Percentiles rank a stretch among this genome's conserved stretches.
phyloP scores from a whole-genome alignment of 1,140 invertebrate genomes.

The Drosophila guanche region DNA sequence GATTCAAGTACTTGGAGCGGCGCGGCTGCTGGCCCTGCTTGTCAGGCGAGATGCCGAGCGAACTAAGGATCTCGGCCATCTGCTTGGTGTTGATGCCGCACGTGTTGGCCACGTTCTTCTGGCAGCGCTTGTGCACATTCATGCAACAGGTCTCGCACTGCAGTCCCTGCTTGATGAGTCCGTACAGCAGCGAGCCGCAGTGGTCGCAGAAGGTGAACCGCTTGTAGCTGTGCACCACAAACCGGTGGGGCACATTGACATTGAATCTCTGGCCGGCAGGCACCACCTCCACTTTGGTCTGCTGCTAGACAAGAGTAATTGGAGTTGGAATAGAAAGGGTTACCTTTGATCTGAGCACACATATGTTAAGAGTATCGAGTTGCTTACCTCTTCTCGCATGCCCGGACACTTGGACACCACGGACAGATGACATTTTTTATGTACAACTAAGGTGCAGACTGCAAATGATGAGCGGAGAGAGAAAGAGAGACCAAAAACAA shows the following conservation, averaged over 20 bases:
- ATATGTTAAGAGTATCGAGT: not conserved
- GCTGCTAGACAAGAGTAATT: slow-evolving; percentile 44
- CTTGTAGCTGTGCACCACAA: slow-evolving; percentile 97
- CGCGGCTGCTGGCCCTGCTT: slow-evolving; percentile 88
- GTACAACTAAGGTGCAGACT: slow-evolving; percentile 99
- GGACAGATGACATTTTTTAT: slow-evolving; percentile 97
- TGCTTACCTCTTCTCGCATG: slow-evolving; percentile 93
- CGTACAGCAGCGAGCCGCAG: slow-evolving; percentile 95
- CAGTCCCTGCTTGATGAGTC: slow-evolving; percentile 97
- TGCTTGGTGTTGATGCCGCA: slow-evolving; percentile 99
- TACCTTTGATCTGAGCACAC: not conserved
- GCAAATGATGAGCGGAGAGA: slow-evolving; percentile 80
- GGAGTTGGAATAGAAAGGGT: not conserved
- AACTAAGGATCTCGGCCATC: slow-evolving; percentile 95
- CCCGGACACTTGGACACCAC: slow-evolving; percentile 98
- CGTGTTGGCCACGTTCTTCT: slow-evolving; percentile 99
- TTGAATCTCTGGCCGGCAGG: slow-evolving; percentile 93
- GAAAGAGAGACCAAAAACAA: slow-evolving; percentile 47
- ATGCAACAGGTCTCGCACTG: slow-evolving; percentile 98
- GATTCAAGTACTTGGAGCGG: slow-evolving; percentile 87
- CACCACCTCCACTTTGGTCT: slow-evolving; percentile 83
- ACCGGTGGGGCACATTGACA: slow-evolving; percentile 98
- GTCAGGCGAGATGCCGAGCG: slow-evolving; percentile 96
- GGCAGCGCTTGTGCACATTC: slow-evolving; percentile 99
- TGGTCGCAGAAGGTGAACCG: slow-evolving; percentile 99